Conservation (phyloP, 1,140 invertebrate species). For the Euwallacea similis region DNA sequence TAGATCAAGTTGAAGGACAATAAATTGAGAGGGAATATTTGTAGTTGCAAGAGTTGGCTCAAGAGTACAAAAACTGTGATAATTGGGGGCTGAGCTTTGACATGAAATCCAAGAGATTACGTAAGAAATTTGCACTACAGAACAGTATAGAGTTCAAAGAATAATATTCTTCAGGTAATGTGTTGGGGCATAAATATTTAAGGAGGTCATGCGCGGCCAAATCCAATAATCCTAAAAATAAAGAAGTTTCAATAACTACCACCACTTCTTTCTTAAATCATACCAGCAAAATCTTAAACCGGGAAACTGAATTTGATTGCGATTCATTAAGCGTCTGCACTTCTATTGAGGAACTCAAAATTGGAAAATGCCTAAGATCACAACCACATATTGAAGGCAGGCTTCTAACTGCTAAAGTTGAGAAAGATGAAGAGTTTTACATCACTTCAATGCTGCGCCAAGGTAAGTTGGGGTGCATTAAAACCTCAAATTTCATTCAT, state of each 20-base stretch:
- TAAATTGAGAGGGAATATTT: slow-evolving; percentile 38
- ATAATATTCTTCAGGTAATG: slow-evolving; percentile 34
- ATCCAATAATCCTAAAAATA: neutral
- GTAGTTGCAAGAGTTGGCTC: slow-evolving; percentile 65
- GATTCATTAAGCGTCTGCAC: too few species aligned
- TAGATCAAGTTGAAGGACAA: too few species aligned
- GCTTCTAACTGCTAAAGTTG: too few species aligned
- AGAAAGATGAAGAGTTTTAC: neutral
- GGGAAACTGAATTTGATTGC: too few species aligned
- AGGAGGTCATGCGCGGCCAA: slow-evolving; percentile 18
- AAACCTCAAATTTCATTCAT: neutral
- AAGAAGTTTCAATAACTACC: slow-evolving; percentile 18
- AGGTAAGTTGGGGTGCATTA: neutral
- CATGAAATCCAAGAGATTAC: slow-evolving; percentile 38
- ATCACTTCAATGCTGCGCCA: slow-evolving; percentile 13
- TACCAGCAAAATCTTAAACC: neutral
- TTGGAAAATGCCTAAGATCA: too few species aligned
- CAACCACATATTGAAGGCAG: too few species aligned
- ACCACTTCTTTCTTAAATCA: slow-evolving; percentile 24
- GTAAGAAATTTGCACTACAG: slow-evolving; percentile 33
- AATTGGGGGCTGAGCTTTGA: slow-evolving; percentile 53
- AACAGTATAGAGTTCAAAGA: neutral
- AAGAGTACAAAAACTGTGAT: slow-evolving; percentile 69
- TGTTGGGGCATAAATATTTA: slow-evolving; percentile 26
- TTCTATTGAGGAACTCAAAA: too few species aligned